phyloP scores from a whole-genome alignment of 2,888 invertebrate genomes.

The Amphipyra berbera region DNA sequence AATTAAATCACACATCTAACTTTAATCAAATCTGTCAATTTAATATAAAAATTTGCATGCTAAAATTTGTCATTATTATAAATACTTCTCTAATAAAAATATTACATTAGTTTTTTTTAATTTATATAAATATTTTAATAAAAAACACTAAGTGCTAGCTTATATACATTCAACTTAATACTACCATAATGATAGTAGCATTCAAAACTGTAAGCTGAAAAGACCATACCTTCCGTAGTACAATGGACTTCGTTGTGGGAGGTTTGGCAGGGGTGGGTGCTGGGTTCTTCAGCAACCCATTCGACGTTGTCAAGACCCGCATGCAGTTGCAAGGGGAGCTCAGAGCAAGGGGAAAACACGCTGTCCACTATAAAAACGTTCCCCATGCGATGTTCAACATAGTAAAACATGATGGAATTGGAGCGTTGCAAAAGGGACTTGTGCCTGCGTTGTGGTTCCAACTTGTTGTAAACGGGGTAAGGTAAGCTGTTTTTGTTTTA shows the following conservation, averaged over 20 bases:
- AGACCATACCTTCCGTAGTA: slow-evolving; percentile 62
- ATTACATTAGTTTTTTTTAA: no score
- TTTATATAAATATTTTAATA: no score
- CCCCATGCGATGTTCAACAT: slow-evolving; percentile 94
- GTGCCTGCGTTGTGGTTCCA: slow-evolving; percentile 96
- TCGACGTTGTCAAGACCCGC: slow-evolving; percentile 96
- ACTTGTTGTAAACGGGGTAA: slow-evolving; percentile 90
- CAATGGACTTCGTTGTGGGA: slow-evolving; percentile 94
- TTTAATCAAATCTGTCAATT: no score
- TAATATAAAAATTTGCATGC: no score
- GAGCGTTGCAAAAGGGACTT: slow-evolving; percentile 94
- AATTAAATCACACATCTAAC: no score
- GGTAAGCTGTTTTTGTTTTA: slow-evolving; percentile 75
- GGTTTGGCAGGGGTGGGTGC: slow-evolving; percentile 94
- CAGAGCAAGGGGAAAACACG: slow-evolving; percentile 91
- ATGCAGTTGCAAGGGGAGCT: slow-evolving; percentile 97
- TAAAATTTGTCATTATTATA: no score
- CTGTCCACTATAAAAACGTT: slow-evolving; percentile 92
- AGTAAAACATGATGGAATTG: slow-evolving; percentile 93
- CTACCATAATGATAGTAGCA: slow-evolving; percentile 2
- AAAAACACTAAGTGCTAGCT: no score
- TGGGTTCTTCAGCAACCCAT: slow-evolving; percentile 96
- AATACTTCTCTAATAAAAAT: no score
- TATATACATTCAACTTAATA: neutral
- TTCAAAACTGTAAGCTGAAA: slow-evolving; percentile 29